Evolutionary conservation across 1,140 invertebrate genomes (phyloP), one percentile per base, ranked within the genome.

Genomic region (Anastrepha ludens): DNA sequence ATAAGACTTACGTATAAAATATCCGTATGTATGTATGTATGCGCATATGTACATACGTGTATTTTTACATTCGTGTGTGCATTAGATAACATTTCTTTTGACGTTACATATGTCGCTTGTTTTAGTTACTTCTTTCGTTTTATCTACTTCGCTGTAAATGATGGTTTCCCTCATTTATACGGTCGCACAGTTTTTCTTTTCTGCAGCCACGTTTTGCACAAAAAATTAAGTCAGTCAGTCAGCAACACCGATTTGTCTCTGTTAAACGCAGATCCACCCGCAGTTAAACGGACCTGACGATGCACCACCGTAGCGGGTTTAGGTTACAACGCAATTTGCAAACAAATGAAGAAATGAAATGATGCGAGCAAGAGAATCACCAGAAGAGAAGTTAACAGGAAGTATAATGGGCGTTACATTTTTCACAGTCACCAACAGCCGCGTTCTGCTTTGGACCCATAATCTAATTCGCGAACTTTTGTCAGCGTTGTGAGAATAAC

Each of bases 241-340:
- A 74, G 39, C 41, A 39, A 74, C 44, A 5, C 41, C 70, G 47
- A 74, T 74, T 74, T 74, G 70, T 74, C 39, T 50, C 70, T 41
- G 70, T 74, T 74, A 74, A 44, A 74, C 44, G 44, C 70, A 74
- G 70, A 6, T 7, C 8, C 70, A 50, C 44, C 29, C 3, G 44
- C 70, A 29, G 44, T 47, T 74, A 13, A 74, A 74, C 47, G 44
- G 41, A 41, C 29, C 29, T 29, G 29, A 29, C 29, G 1, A 29
- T 29, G 29, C 29, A 29, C 70, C 70, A 47, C 70, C 7, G 17
- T 15, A 74, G 15, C 47, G 70, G 41, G 41, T 47, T 47, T 74
- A 74, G 47, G 70, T 74, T 47, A 74, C 70, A 74, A 41, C 41
- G 47, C 70, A 74, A 74, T 74, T 74, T 50, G 70, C 70, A 74